Base-by-base conservation (phyloP, 2,888 invertebrate species). In the Allacma fusca region DNA sequence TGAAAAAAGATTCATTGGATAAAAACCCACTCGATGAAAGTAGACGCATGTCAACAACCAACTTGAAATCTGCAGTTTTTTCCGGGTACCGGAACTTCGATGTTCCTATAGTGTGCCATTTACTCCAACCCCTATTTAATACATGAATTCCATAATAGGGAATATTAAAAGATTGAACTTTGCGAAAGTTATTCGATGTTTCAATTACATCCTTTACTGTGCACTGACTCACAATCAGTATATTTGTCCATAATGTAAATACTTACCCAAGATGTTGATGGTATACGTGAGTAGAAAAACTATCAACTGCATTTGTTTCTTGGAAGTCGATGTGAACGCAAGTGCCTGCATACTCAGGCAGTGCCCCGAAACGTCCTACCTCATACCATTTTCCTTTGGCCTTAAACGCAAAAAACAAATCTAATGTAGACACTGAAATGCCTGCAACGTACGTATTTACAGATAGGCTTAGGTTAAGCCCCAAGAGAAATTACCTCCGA, bases 191-290 rank as follows among this genome's bases (percentile, higher is more conserved):
- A 7, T 21, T 13, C 5, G 19, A 59, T 23, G 40, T 40, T 59
- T 23, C 7, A 13, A 59, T 13, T 59, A 59, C 5, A 59, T 7
- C 19, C n/a, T n/a, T 7, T 7, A 59, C 23, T 59, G 7, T 59
- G 7, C 19, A 21, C 23, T 13, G 9, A 59, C 19, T 59, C n/a
- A 59, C 19, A 7, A 59, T 23, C 19, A 13, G 19, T 59, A 13
- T 59, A 13, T 59, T n/a, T 5, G 9, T n/a, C 4, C 1, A 50
- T 19, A 2, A 50, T 50, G n/a, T 50, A 50, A 5, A 12, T 7
- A 62, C 26, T 24, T 24, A 62, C 62, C 62, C 62, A 9, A 62
- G 26, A 24, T 62, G 62, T 62, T 62, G 62, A 62, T 62, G 62
- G 9, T 26, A 26, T 23, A 62, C n/a, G 9, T 62, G 24, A 1